Evolutionary conservation across 2,888 invertebrate genomes (phyloP), one percentile per base, ranked within the genome.

Genomic region (Temnothorax unifasciatus): DNA sequence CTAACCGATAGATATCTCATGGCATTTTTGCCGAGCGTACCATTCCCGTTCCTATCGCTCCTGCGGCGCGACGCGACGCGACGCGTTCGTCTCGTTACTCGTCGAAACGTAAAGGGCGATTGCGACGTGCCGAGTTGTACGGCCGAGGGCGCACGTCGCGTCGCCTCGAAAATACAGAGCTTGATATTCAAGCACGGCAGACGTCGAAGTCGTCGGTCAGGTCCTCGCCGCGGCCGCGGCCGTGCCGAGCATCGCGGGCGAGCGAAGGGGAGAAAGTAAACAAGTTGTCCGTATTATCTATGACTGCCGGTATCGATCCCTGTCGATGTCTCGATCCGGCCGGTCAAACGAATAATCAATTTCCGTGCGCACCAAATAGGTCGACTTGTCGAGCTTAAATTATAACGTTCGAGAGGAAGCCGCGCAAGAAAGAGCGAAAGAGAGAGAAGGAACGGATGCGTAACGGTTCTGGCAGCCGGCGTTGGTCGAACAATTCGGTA

Each of bases 281-380:
- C 88, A 90, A 91, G 87, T 86, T 87, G 90, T 89, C 59, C 29
- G 50, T 21, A 64, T 82, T 84, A 84, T 83, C 81, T 81, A 59
- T 57, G 68, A 61, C 87, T 82, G 88, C 74, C 54, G 41, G 84
- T 83, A 84, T 88, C 87, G 88, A 85, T 89, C 82, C 74, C n/a
- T 73, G 83, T 88, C 82, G 88, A 75, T 82, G 85, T 85, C 85
- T 77, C 77, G 85, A 89, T 88, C 89, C 21, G 34, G 13, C 73
- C 66, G 85, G 87, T 86, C 88, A 87, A 90, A 64, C 82, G 84
- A 85, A 82, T 84, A 89, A 90, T 90, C 90, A 90, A 90, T 90
- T 89, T 90, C 85, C 64, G 38, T 81, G 66, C 76, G 81, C 38
- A 75, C 85, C 84, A 86, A 89, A 88, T 88, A 86, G 88, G 85